Percentiles rank a stretch among this genome's conserved stretches.
These are phyloP conservation scores for Cydia splendana DNA, from an alignment of 1,140 invertebrate genomes.

Conservation along the genomic window DNA sequence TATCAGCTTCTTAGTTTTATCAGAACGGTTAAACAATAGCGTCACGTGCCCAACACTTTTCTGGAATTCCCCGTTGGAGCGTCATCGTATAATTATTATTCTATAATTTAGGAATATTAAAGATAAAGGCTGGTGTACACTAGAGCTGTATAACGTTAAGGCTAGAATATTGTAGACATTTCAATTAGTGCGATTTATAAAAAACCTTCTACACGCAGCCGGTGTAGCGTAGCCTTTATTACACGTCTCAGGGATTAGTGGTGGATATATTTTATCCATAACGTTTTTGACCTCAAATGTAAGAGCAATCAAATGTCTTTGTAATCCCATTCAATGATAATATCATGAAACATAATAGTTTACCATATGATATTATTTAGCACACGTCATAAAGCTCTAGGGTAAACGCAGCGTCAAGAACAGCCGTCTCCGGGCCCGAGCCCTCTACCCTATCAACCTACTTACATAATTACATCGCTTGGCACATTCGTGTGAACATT, in stretches of 20 bases:
- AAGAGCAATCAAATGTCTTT: no score
- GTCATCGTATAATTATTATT: neutral
- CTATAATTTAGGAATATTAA: slow-evolving; percentile 34
- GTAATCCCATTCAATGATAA: no score
- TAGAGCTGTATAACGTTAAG: neutral
- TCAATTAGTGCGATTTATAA: no score
- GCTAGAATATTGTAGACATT: neutral
- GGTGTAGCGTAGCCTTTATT: no score
- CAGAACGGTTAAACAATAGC: no score
- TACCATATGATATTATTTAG: neutral
- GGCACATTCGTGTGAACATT: slow-evolving; percentile 36
- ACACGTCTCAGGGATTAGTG: no score
- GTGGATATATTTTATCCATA: no score
- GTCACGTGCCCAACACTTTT: no score
- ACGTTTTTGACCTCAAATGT: no score
- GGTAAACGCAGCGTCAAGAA: slow-evolving; percentile 33
- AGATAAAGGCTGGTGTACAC: slow-evolving; percentile 29
- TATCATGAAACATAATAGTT: no score
- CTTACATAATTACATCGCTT: slow-evolving; percentile 37
- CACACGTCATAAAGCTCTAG: neutral
- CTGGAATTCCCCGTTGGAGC: neutral
- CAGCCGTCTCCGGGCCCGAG: slow-evolving; percentile 41
- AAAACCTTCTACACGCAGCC: no score
- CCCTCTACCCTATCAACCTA: slow-evolving; percentile 28
- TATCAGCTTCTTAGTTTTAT: no score